Conservation (phyloP, 2,113 vertebrate genomes). For the Catharus bicknelli region DNA sequence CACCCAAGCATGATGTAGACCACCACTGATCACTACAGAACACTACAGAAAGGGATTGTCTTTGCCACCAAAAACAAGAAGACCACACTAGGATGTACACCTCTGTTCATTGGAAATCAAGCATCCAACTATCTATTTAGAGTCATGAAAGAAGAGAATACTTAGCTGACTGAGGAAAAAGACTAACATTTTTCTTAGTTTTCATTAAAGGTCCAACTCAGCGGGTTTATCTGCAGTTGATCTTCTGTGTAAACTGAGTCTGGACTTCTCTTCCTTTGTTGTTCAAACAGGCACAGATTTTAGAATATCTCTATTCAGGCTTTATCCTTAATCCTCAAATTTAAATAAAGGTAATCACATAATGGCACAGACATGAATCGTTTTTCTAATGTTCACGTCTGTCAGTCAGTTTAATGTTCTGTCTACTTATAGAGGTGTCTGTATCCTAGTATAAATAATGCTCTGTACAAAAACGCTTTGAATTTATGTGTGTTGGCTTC, state of each 20-base stretch:
- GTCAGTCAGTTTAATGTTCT: slow-evolving; percentile 55
- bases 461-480: slow-evolving; percentile 36
- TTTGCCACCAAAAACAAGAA: background rate
- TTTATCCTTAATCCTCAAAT: slow-evolving; percentile 25
- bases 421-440: slow-evolving; percentile 47
- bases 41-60: background rate
- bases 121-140: background rate
- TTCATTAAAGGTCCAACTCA: background rate
- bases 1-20: background rate
- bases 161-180: background rate
- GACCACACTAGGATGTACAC: background rate
- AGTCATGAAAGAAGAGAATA: background rate
- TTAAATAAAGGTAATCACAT: slow-evolving; percentile 22
- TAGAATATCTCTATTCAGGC: background rate
- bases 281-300: slow-evolving; percentile 1
- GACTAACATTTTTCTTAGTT: background rate
- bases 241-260: background rate
- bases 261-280: background rate
- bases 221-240: background rate
- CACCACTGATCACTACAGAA: background rate
- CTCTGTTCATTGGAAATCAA: background rate
- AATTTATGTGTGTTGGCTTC: slow-evolving; percentile 58
- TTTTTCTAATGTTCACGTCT: slow-evolving; percentile 30
- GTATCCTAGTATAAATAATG: slow-evolving; percentile 58
- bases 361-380: slow-evolving; percentile 9